Base-by-base conservation (phyloP, 2,797 vertebrate genomes). In the Sebastes hopkinsi region DNA sequence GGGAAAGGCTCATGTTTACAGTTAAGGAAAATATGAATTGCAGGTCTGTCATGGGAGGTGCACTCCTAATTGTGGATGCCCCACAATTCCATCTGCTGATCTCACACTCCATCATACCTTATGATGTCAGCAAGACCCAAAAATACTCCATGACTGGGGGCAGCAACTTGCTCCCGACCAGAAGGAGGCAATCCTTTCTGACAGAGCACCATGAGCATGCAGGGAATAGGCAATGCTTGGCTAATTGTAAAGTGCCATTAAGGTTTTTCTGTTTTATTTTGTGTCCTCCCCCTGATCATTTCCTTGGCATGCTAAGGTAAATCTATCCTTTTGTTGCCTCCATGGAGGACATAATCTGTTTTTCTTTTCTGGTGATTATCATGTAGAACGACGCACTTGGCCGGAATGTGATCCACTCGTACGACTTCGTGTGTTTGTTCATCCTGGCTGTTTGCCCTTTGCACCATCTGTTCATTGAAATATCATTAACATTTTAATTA, bases 391-490 rank as follows among this genome's bases (percentile, higher is more conserved):
- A 75, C 38, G 13, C 67, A 62, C 70, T 73, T 74, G 55, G 79
- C 23, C 72, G 46, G 12, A 71, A 68, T 71, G 30, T 68, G 72
- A 79, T 65, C 75, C 61, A 6, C 34, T 76, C 1, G 1, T 65
- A 75, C 18, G 2, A 18, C 67, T 67, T 36, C 7, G 32, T 72
- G 22, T 65, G 75, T 72, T 80, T 79, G 56, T 79, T 76, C 52
- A 46, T 29, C 18, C 36, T 65, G 25, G 38, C 62, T 42, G 69
- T 80, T 80, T 81, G 70, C 76, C 87, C 79, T 89, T 86, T 86
- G 59, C 11, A 30, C 85, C 82, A 84, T 84, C 82, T 89, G 83
- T 79, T 88, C 76, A 64, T 66, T 54, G 59, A 82, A 82, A 81
- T 56, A 77, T 61, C 8, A 77, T 80, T 78, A 76, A 77, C 73